Percentiles rank a stretch among this genome's conserved stretches.
Evolutionary conservation across 1,140 invertebrate genomes (phyloP).

Genomic region (Arion vulgaris): DNA sequence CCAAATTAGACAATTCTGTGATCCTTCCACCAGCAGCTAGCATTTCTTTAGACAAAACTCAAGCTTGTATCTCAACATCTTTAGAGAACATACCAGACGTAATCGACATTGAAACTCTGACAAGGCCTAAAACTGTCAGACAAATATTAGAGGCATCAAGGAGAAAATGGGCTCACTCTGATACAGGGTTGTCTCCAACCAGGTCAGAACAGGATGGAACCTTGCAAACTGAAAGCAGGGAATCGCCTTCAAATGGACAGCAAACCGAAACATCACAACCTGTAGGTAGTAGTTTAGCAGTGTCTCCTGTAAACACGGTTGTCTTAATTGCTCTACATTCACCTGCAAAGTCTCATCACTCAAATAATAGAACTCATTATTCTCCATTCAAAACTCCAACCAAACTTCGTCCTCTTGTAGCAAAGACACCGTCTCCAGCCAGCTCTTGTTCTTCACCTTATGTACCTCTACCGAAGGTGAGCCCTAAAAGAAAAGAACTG

Average conservation of each 20-base stretch:
- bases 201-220: neutral
- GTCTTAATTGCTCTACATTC: conserved; percentile 16
- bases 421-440: conserved; percentile 43
- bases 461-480: conserved; percentile 43
- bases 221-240: neutral
- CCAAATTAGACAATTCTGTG: neutral
- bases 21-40: neutral
- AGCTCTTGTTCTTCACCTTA: conserved; percentile 11
- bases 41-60: neutral
- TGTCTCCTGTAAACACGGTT: conserved; percentile 29
- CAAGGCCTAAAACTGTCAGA: neutral
- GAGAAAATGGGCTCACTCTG: neutral
- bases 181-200: neutral
- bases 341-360: neutral
- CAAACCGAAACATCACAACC: neutral
- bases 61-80: neutral
- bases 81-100: neutral
- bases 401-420: conserved; percentile 41
- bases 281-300: neutral
- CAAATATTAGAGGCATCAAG: neutral
- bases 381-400: conserved; percentile 50
- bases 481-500: conserved; percentile 56
- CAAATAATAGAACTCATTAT: neutral
- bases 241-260: neutral
- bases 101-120: neutral